phyloP scores from a whole-genome alignment of 1,140 invertebrate species.

The Euglossa dilemma region DNA sequence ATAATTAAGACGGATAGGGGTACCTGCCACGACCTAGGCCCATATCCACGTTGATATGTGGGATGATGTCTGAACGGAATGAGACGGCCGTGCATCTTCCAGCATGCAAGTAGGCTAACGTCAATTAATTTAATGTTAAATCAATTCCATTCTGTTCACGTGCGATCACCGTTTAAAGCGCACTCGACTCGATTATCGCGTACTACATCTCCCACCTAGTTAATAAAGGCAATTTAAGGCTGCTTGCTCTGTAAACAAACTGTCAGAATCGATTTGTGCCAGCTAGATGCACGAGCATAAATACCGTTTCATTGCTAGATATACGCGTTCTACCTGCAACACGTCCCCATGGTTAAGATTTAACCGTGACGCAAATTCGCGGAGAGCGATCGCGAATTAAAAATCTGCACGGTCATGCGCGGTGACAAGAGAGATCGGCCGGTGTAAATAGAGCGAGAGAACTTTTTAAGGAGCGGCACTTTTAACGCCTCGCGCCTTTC shows the following conservation, averaged over 20 bases:
- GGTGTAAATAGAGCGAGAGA: constrained; percentile 41
- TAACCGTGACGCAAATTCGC: background rate
- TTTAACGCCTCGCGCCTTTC: constrained; percentile 37
- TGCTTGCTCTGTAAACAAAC: background rate
- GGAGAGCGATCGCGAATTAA: background rate
- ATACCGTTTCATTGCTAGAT: background rate
- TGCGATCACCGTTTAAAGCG: background rate
- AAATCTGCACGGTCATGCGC: background rate
- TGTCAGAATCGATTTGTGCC: background rate
- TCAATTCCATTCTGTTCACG: background rate
- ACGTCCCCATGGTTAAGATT: background rate
- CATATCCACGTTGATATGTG: too few species aligned
- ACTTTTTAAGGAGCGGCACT: constrained; percentile 57
- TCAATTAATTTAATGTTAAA: background rate
- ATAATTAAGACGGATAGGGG: too few species aligned
- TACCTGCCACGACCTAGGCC: too few species aligned
- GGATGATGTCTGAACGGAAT: too few species aligned
- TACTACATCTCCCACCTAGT: background rate
- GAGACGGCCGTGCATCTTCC: accelerated
- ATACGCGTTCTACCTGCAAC: background rate
- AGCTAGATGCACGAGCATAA: background rate
- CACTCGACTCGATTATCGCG: background rate
- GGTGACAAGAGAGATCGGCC: constrained; percentile 16
- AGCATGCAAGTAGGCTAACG: too few species aligned
- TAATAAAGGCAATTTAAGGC: background rate